phyloP scores from a whole-genome alignment of 2,113 vertebrate species.

The Chaetorhynchus papuensis region DNA sequence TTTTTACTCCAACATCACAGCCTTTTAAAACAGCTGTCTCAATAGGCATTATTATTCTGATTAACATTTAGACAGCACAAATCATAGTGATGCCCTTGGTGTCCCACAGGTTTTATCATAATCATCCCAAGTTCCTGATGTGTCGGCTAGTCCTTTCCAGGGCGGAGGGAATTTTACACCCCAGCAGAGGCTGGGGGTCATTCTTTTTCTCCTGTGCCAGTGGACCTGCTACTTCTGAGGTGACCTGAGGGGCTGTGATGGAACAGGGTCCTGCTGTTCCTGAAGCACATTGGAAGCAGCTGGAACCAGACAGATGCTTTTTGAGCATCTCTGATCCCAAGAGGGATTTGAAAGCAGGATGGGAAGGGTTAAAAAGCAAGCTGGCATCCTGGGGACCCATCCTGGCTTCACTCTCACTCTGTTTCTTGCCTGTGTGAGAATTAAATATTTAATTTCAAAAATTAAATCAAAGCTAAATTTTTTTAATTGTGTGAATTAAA shows the following conservation, averaged over 20 bases:
- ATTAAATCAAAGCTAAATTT: not conserved
- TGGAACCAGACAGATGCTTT: not conserved
- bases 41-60: constrained; percentile 70
- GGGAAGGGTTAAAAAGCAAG: not conserved
- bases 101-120: constrained; percentile 37
- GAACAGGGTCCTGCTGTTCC: not conserved
- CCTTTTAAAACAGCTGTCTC: constrained; percentile 70
- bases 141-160: not conserved
- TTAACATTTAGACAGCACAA: constrained; percentile 69
- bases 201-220: not conserved
- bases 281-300: not conserved
- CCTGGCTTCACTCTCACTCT: not conserved
- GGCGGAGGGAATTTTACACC: not conserved
- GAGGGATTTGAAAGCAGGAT: not conserved
- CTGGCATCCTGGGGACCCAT: not conserved
- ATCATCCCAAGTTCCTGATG: not conserved
- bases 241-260: not conserved
- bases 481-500: not conserved
- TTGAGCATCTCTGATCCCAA: not conserved
- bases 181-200: not conserved
- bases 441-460: not conserved
- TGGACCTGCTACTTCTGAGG: not conserved
- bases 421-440: not conserved
- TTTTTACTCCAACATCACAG: constrained; percentile 59
- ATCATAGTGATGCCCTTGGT: constrained; percentile 57